Evolutionary conservation across 2,797 vertebrate genomes (phyloP).

Genomic region (Emydoidea blandingii): DNA sequence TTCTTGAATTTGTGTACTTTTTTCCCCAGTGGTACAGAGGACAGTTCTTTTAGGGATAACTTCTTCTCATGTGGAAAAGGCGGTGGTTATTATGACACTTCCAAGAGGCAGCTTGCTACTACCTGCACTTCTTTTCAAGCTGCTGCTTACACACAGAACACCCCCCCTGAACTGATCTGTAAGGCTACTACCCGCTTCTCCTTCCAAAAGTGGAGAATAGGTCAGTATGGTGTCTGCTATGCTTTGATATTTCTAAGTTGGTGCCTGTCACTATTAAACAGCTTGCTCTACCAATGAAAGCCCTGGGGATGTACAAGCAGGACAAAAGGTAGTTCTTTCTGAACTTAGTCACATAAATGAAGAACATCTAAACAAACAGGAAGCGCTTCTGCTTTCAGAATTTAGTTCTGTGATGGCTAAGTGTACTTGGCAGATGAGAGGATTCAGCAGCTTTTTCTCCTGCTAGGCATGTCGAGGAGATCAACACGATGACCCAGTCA

Average conservation of each 20-base stretch:
- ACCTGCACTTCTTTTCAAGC: not conserved
- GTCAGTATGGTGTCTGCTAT: not conserved
- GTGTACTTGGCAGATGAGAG: not conserved
- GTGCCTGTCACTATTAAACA: not conserved
- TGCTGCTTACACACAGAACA: not conserved
- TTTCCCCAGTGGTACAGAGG: not conserved
- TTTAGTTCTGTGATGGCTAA: fast-evolving
- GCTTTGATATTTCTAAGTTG: not conserved
- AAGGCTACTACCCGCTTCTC: not conserved
- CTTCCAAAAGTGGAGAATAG: not conserved
- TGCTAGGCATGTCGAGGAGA: conserved; percentile 91
- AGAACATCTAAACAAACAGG: not conserved
- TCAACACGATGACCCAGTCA: conserved; percentile 86
- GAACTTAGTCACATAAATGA: not conserved
- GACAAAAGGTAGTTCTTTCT: not conserved
- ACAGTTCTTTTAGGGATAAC: not conserved
- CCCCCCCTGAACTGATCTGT: not conserved
- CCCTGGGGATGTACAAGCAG: not conserved
- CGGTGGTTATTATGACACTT: not conserved
- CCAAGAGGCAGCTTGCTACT: not conserved
- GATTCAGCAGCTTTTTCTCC: not conserved
- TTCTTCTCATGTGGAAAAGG: not conserved
- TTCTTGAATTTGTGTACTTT: not conserved
- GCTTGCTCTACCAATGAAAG: not conserved
- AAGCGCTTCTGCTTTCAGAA: not conserved